Conservation (phyloP, 2,797 vertebrate genomes). For the Heteromormyrus szaboi region DNA sequence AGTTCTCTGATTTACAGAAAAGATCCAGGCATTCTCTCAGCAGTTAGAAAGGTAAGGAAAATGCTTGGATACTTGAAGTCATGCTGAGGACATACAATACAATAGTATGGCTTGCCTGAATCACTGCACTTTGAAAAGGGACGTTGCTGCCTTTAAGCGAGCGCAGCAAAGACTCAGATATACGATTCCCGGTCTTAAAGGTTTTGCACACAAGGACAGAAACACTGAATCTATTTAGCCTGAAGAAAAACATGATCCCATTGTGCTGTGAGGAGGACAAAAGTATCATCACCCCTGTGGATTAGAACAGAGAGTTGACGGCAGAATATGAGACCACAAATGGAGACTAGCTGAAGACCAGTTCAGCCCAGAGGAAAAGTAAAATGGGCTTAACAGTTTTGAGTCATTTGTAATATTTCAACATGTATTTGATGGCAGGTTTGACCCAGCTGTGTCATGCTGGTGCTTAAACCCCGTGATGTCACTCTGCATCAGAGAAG, state of each 20-base stretch:
- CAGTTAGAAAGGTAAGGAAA: neutral
- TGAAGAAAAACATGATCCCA: neutral
- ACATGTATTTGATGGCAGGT: neutral
- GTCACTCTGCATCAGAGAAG: constrained; percentile 4
- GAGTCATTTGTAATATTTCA: neutral
- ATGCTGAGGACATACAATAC: neutral
- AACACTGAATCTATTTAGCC: neutral
- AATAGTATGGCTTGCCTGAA: neutral
- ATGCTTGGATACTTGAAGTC: neutral
- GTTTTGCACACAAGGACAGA: neutral
- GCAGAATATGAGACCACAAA: neutral
- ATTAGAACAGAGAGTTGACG: neutral
- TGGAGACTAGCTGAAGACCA: neutral
- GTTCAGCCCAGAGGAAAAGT: neutral
- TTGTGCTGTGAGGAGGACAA: neutral
- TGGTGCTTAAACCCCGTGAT: neutral
- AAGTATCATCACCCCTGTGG: neutral
- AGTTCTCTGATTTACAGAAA: neutral
- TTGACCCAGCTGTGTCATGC: neutral
- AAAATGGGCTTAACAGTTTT: neutral
- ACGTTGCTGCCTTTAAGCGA: neutral
- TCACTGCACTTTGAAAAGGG: neutral
- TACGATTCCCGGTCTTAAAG: neutral
- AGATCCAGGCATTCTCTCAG: neutral
- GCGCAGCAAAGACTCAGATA: neutral